phyloP scores from a whole-genome alignment of 2,888 invertebrate genomes.

The Globia sparganii region DNA sequence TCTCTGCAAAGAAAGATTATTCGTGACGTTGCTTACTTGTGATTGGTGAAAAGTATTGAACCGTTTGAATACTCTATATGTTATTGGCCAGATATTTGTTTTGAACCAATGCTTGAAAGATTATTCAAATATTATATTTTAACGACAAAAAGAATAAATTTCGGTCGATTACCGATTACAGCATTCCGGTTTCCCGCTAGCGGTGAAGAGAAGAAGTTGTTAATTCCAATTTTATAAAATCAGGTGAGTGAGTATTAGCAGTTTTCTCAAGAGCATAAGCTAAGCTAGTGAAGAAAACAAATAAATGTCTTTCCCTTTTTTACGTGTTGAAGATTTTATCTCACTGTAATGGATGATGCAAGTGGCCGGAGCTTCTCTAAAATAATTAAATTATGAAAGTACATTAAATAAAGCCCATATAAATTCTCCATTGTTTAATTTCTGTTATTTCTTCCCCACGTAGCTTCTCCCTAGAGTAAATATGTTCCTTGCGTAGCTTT shows the following conservation, averaged over 20 bases:
- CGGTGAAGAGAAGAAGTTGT: conserved; percentile 17
- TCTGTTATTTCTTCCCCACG: too few species aligned
- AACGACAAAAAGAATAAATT: conserved; percentile 18
- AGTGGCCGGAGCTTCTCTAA: neutral
- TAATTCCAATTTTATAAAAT: neutral
- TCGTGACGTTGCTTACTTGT: fast-evolving
- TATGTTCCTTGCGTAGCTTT: too few species aligned
- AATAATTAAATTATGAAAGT: neutral
- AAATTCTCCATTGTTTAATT: too few species aligned
- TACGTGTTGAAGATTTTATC: neutral
- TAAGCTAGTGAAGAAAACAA: neutral
- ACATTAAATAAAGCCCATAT: neutral
- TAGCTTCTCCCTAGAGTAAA: too few species aligned
- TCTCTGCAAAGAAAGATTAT: neutral
- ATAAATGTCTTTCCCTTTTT: neutral
- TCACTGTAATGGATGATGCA: neutral
- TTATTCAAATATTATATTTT: neutral
- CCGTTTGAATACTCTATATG: fast-evolving
- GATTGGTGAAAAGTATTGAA: conserved; percentile 16
- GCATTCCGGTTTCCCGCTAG: conserved; percentile 53
- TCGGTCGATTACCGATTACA: conserved; percentile 23
- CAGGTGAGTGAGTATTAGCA: conserved; percentile 32
- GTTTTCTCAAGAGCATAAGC: neutral
- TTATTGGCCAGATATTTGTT: fast-evolving
- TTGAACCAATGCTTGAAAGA: neutral